These are phyloP conservation scores for Onychostruthus taczanowskii DNA, from an alignment of 2,113 vertebrate species.

Conservation along the genomic window DNA sequence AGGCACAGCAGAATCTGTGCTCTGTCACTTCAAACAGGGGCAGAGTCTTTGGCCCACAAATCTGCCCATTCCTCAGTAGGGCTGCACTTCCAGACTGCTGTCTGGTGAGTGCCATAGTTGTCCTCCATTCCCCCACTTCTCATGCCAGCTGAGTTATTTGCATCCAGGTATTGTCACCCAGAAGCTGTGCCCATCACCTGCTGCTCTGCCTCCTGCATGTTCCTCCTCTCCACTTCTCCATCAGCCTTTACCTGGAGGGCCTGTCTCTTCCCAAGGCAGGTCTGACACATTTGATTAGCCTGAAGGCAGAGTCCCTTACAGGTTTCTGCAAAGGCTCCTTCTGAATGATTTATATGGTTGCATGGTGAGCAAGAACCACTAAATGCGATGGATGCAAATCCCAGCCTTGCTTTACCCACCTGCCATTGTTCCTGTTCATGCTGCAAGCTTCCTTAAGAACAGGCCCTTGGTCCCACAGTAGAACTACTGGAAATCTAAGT, in stretches of 20 bases:
- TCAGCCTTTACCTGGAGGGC: background rate
- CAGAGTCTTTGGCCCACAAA: background rate
- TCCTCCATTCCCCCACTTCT: background rate
- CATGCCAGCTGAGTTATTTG: background rate
- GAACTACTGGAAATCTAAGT: background rate
- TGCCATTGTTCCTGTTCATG: rapidly evolving
- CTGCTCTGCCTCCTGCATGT: rapidly evolving
- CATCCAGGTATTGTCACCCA: rapidly evolving
- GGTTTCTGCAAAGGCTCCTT: background rate
- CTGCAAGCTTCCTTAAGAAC: background rate
- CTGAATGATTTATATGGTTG: background rate
- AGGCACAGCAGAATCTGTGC: background rate
- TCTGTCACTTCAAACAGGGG: rapidly evolving
- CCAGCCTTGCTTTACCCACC: background rate
- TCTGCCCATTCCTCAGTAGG: background rate
- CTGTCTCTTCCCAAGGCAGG: background rate
- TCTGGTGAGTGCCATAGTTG: background rate
- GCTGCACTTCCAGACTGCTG: background rate
- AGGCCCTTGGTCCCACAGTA: background rate
- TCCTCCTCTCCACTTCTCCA: background rate
- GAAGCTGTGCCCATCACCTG: background rate
- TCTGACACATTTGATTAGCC: background rate
- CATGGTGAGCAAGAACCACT: background rate
- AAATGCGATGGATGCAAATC: rapidly evolving
- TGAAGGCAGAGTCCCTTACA: background rate